These are phyloP conservation scores for Netelia virgata DNA, from an alignment of 2,888 invertebrate species.

Conservation along the genomic window DNA sequence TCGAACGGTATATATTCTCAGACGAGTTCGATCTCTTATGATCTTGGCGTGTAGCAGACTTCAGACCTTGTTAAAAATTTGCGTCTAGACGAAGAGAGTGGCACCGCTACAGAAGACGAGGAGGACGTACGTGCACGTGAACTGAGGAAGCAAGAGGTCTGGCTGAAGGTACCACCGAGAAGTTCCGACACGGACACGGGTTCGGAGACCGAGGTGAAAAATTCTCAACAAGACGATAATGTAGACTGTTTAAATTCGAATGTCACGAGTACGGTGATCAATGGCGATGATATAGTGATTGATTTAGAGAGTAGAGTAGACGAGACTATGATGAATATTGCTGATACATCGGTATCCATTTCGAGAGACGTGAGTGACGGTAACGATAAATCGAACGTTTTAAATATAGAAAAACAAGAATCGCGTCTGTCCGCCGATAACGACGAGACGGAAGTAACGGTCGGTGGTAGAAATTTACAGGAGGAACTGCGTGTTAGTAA, in stretches of 20 bases:
- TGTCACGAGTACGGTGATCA: constrained; percentile 34
- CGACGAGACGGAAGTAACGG: not conserved
- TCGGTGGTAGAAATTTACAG: constrained; percentile 48
- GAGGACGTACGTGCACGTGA: constrained; percentile 89
- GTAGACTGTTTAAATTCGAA: constrained; percentile 46
- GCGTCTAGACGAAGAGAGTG: constrained; percentile 87
- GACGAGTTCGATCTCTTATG: constrained; percentile 71
- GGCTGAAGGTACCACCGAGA: constrained; percentile 88
- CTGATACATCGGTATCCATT: constrained; percentile 21
- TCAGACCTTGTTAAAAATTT: constrained; percentile 75
- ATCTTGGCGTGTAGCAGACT: constrained; percentile 73
- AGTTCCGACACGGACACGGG: constrained; percentile 88
- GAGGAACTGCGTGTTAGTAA: constrained; percentile 44
- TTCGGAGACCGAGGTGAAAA: constrained; percentile 91
- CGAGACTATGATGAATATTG: constrained; percentile 26
- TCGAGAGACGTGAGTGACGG: constrained; percentile 47
- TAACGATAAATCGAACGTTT: constrained; percentile 32
- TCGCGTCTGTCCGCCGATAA: constrained; percentile 20
- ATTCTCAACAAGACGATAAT: constrained; percentile 70
- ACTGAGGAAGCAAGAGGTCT: constrained; percentile 89
- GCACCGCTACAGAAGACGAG: constrained; percentile 91
- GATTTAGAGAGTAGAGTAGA: constrained; percentile 66
- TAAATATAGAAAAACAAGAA: constrained; percentile 45
- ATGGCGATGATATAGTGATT: constrained; percentile 61
- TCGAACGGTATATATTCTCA: constrained; percentile 71